Evolutionary conservation across 1,140 invertebrate species (phyloP).

Genomic region (Cyphomyrmex costatus): DNA sequence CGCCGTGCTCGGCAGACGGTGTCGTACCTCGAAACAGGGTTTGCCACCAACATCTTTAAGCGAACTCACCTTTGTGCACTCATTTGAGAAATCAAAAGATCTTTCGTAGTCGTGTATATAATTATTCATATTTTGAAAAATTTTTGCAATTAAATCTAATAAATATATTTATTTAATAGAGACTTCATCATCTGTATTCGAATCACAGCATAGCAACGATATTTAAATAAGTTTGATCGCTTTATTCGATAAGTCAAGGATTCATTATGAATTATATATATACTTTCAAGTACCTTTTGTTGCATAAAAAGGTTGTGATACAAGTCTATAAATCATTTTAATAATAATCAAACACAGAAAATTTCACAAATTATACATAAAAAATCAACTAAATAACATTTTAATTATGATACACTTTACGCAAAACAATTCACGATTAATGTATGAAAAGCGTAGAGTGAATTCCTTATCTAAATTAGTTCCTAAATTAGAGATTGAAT

Average conservation of each 20-base stretch:
- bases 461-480: slow-evolving; percentile 22
- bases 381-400: neutral
- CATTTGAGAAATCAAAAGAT: neutral
- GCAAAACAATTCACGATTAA: neutral
- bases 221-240: slow-evolving; percentile 34
- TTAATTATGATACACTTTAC: neutral
- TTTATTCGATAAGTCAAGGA: slow-evolving; percentile 31
- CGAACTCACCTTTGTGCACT: neutral
- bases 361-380: slow-evolving; percentile 2
- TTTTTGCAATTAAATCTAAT: neutral
- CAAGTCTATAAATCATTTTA: neutral
- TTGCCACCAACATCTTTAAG: slow-evolving; percentile 29
- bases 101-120: neutral
- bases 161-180: neutral
- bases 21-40: slow-evolving; percentile 3
- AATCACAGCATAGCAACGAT: neutral
- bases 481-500: neutral
- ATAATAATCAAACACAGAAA: neutral
- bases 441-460: neutral
- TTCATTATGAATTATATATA: slow-evolving; percentile 2
- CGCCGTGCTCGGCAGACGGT: slow-evolving; percentile 43
- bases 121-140: neutral
- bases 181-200: neutral
- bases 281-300: slow-evolving; percentile 23
- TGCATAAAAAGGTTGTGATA: slow-evolving; percentile 25